Conservation (phyloP, 2,113 vertebrate genomes). For the Ceuthmochares aereus region DNA sequence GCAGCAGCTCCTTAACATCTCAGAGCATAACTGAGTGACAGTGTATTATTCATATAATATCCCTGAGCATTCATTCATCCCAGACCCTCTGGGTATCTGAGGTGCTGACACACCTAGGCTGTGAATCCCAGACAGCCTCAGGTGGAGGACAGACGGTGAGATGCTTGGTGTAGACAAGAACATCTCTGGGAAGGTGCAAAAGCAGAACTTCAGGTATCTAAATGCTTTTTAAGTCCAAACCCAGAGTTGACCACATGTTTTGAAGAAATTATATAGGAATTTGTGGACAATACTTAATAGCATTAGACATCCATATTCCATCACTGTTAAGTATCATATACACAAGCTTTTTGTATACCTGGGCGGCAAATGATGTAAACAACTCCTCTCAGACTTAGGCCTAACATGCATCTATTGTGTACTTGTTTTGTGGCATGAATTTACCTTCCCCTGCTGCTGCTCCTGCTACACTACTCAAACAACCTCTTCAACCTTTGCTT, state of each 20-base stretch:
- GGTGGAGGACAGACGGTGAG: neutral
- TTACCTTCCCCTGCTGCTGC: constrained; percentile 6
- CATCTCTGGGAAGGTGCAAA: neutral
- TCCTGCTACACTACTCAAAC: neutral
- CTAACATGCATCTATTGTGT: neutral
- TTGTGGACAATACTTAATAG: neutral
- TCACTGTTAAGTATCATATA: neutral
- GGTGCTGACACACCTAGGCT: rapidly evolving
- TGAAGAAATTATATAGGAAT: neutral
- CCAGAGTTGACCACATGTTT: neutral
- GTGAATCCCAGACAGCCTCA: neutral
- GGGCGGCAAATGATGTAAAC: neutral
- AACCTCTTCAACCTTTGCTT: neutral
- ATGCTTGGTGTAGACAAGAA: neutral
- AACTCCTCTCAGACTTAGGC: neutral
- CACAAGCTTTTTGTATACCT: neutral
- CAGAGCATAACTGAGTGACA: neutral
- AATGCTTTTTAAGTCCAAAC: neutral
- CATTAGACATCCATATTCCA: neutral
- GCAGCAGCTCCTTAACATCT: neutral
- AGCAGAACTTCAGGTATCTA: neutral
- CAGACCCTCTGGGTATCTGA: neutral
- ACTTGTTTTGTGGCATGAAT: neutral
- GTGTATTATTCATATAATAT: neutral
- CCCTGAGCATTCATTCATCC: neutral